These are phyloP conservation scores for Grantiella picta DNA, from an alignment of 2,113 vertebrate genomes.

Conservation along the genomic window DNA sequence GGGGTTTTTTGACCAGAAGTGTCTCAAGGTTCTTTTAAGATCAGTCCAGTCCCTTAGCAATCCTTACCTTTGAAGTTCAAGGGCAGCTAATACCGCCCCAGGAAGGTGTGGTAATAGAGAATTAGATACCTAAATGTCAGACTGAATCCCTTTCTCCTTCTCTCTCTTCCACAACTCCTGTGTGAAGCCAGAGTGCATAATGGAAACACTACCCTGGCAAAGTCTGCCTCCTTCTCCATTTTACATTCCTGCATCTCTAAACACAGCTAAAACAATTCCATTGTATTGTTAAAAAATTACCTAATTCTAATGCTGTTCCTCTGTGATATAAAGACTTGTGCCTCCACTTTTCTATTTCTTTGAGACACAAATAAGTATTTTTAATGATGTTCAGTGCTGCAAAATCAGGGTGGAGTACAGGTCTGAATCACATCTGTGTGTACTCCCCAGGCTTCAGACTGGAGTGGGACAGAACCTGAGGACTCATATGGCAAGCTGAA, in stretches of 20 bases:
- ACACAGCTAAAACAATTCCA: background rate
- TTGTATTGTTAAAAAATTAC: background rate
- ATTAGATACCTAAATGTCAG: background rate
- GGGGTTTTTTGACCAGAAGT: background rate
- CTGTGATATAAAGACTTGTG: background rate
- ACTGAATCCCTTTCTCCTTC: background rate
- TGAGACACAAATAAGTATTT: background rate
- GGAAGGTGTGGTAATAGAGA: background rate
- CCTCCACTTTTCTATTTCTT: background rate
- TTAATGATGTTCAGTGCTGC: background rate
- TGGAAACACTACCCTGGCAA: background rate
- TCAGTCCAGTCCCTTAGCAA: background rate
- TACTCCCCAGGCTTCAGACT: background rate
- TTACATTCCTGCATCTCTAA: constrained; percentile 28
- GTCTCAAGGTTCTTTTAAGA: background rate
- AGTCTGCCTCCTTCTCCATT: constrained; percentile 13
- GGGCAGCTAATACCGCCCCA: background rate
- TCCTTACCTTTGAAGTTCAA: background rate
- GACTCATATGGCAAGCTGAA: background rate
- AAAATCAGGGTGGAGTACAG: background rate
- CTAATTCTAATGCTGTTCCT: background rate
- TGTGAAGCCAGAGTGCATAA: background rate
- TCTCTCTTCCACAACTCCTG: background rate
- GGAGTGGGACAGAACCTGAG: background rate
- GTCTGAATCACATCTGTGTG: background rate